Conservation (phyloP, 1,140 invertebrate genomes). For the Bombus fervidus region DNA sequence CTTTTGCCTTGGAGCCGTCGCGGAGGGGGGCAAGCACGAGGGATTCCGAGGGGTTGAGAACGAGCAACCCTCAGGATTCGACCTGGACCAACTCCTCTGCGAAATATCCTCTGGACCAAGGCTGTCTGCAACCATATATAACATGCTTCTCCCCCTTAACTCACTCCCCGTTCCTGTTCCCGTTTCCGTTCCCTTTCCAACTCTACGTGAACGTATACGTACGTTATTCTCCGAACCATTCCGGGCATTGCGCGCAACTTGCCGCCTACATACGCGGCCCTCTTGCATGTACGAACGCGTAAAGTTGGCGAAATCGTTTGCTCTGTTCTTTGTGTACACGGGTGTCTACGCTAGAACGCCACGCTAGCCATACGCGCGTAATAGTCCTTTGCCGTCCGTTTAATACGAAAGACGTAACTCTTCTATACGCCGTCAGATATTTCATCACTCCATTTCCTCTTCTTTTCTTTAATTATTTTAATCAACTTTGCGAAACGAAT, state of each 20-base stretch:
- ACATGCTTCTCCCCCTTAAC: constrained; percentile 44
- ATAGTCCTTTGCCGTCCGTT: constrained; percentile 55
- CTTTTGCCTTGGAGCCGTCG: not conserved
- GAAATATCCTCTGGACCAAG: constrained; percentile 77
- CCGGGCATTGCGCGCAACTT: constrained; percentile 47
- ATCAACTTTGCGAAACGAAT: no score
- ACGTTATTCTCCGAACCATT: constrained; percentile 37
- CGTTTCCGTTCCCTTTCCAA: not conserved
- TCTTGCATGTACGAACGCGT: constrained; percentile 36
- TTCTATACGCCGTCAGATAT: not conserved
- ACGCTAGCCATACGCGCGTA: constrained; percentile 30
- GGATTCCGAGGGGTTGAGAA: constrained; percentile 69
- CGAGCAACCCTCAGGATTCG: constrained; percentile 74
- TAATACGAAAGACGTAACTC: constrained; percentile 40
- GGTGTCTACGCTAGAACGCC: constrained; percentile 23
- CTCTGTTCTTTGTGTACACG: constrained; percentile 56
- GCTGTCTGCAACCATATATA: constrained; percentile 73
- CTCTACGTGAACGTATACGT: constrained; percentile 25
- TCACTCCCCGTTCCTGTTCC: constrained; percentile 2
- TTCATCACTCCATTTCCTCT: not conserved
- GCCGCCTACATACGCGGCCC: not conserved
- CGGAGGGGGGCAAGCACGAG: not conserved
- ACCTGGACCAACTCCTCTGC: constrained; percentile 75
- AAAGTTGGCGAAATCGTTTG: constrained; percentile 64
- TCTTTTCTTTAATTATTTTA: not conserved